phyloP scores from a whole-genome alignment of 2,113 vertebrate genomes.

The Muntiacus reevesi region DNA sequence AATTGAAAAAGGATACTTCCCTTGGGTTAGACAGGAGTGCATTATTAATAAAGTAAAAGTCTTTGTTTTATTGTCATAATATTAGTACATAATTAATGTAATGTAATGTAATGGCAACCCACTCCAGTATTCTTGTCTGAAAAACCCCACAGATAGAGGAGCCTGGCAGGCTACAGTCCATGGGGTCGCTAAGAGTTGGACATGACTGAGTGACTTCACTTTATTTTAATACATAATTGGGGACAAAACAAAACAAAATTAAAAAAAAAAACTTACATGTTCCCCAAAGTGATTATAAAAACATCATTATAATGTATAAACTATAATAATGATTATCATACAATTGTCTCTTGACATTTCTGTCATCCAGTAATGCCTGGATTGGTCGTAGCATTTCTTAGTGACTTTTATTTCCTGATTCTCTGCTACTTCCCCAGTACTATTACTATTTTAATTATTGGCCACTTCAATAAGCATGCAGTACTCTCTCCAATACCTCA shows the following conservation, averaged over 20 bases:
- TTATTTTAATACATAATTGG: not conserved
- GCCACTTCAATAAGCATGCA: not conserved
- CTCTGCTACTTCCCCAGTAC: not conserved
- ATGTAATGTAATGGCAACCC: not conserved
- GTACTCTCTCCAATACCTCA: not conserved
- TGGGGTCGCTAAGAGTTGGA: not conserved
- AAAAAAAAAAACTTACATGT: not conserved
- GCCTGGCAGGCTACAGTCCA: not conserved
- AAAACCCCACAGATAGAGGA: not conserved
- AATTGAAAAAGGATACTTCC: not conserved
- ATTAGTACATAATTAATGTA: not conserved
- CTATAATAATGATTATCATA: not conserved
- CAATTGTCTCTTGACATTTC: not conserved
- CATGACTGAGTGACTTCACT: not conserved
- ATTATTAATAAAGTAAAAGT: not conserved
- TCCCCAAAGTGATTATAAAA: not conserved
- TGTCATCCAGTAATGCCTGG: not conserved
- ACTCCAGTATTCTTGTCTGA: not conserved
- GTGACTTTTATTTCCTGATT: not conserved
- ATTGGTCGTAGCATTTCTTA: not conserved
- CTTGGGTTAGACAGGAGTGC: not conserved
- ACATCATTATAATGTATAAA: not conserved
- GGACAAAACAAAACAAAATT: not conserved
- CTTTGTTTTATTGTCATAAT: not conserved
- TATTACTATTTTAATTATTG: not conserved